phyloP scores from a whole-genome alignment of 2,113 vertebrate genomes.

The Phaetusa simplex region DNA sequence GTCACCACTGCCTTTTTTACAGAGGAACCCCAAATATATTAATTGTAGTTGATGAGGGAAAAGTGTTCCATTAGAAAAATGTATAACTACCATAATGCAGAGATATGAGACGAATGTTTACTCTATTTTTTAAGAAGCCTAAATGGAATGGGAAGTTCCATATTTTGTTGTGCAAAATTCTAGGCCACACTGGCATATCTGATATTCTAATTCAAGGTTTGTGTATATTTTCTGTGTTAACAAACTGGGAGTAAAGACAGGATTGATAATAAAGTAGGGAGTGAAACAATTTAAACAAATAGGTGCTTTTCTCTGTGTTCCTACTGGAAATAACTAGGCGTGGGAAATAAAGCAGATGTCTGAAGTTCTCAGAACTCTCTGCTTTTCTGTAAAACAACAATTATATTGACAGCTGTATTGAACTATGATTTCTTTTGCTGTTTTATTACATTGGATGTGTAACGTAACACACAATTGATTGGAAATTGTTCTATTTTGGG shows the following conservation, averaged over 20 bases:
- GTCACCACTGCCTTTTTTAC: neutral
- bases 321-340: neutral
- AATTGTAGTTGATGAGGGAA: neutral
- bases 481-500: neutral
- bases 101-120: neutral
- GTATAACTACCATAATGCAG: neutral
- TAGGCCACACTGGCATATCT: neutral
- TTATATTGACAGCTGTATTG: neutral
- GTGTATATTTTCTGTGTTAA: neutral
- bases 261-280: neutral
- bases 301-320: neutral
- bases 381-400: neutral
- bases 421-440: neutral
- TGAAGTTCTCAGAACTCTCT: neutral
- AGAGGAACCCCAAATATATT: neutral
- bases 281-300: neutral
- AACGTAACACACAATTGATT: fast-evolving
- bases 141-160: neutral
- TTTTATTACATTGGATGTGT: neutral
- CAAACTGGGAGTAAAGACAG: neutral
- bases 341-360: neutral
- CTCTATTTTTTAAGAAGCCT: neutral
- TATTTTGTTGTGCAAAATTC: neutral
- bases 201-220: neutral
- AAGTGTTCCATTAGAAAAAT: neutral